These are phyloP conservation scores for Plebejus melissa DNA, from an alignment of 2,888 invertebrate species.

Conservation along the genomic window DNA sequence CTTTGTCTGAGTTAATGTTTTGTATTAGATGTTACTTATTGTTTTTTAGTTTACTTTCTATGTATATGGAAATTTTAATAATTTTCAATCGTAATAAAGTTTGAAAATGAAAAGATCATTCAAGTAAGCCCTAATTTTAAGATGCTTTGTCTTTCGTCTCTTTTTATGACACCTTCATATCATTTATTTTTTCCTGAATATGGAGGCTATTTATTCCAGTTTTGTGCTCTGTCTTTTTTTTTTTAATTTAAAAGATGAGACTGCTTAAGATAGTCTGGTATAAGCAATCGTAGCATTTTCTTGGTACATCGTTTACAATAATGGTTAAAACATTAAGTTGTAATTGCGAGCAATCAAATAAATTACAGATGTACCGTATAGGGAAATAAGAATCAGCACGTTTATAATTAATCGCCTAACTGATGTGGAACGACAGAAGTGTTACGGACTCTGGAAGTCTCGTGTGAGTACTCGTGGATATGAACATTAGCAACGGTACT, in stretches of 20 bases:
- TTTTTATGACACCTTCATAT: not conserved
- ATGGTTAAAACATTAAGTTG: slow-evolving; percentile 67
- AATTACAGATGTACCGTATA: slow-evolving; percentile 66
- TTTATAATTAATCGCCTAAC: slow-evolving; percentile 69
- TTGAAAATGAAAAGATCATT: not conserved
- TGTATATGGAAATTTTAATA: not conserved
- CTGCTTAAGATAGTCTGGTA: not conserved
- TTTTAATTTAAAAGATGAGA: not conserved
- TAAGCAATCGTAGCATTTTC: slow-evolving; percentile 56
- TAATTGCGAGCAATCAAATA: slow-evolving; percentile 69
- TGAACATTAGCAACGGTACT: slow-evolving; percentile 35
- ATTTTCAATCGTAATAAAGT: not conserved
- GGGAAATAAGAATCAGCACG: slow-evolving; percentile 64
- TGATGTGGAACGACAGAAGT: slow-evolving; percentile 54
- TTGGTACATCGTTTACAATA: slow-evolving; percentile 50
- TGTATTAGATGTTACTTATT: not conserved
- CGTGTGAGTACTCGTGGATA: slow-evolving; percentile 37
- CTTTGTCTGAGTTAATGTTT: slow-evolving; percentile 1
- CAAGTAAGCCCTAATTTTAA: not conserved
- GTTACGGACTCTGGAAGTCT: slow-evolving; percentile 38
- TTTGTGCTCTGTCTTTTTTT: slow-evolving; percentile 31
- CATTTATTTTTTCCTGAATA: not conserved
- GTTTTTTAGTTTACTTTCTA: not conserved
- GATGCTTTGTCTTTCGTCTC: not conserved
- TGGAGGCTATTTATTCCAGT: not conserved